These are phyloP conservation scores for Ethmia dodecea DNA, from an alignment of 2,888 invertebrate genomes.

Conservation along the genomic window DNA sequence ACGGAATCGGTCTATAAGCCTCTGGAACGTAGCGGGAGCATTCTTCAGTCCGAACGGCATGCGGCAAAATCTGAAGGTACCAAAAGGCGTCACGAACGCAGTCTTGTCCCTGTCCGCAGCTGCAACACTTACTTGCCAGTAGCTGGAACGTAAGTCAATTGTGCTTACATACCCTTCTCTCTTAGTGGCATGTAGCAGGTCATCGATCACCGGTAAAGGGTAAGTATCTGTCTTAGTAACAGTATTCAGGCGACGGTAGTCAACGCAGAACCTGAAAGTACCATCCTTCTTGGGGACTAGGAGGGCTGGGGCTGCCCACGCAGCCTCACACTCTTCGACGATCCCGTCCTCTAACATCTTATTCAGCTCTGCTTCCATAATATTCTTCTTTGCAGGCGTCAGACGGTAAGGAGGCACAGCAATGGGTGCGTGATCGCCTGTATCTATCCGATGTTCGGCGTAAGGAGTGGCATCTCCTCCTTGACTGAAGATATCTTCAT, in stretches of 20 bases:
- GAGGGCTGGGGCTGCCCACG: constrained; percentile 28
- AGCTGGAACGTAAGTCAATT: constrained; percentile 36
- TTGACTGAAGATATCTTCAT: no score
- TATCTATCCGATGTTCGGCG: no score
- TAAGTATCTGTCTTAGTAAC: constrained; percentile 23
- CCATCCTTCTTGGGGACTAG: constrained; percentile 21
- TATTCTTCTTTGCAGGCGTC: no score
- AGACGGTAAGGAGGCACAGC: no score
- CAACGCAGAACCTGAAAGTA: constrained; percentile 25
- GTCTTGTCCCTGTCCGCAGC: constrained; percentile 24
- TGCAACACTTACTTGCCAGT: constrained; percentile 30
- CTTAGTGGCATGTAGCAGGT: constrained; percentile 20
- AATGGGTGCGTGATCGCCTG: no score
- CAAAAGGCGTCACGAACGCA: constrained; percentile 14
- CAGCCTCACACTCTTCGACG: constrained; percentile 27
- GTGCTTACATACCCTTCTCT: constrained; percentile 14
- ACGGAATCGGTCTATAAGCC: constrained; percentile 25
- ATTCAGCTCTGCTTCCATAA: no score
- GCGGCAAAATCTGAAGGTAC: not conserved
- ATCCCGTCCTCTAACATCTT: constrained; percentile 27
- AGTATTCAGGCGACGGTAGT: constrained; percentile 21
- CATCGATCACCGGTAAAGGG: constrained; percentile 23
- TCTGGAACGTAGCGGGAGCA: not conserved
- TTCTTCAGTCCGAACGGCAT: not conserved
- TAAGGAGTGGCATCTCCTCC: no score